A percentile compares a stretch with the other conserved stretches of the same genome.
These are phyloP conservation scores for Tolypeutes matacus DNA, from an alignment of 2,797 vertebrate species.

Conservation along the genomic window DNA sequence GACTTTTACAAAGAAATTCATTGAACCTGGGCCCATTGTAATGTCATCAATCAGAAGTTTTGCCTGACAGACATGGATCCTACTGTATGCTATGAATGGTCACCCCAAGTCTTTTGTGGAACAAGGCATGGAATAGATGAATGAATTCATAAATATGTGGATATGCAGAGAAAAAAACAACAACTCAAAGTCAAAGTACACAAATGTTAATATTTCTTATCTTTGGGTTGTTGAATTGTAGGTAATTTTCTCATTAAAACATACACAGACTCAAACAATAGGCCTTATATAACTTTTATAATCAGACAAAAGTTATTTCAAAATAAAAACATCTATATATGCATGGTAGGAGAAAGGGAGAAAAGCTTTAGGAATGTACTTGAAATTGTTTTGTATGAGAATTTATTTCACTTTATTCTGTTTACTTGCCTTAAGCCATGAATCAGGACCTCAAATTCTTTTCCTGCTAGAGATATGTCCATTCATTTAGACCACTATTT, in stretches of 20 bases:
- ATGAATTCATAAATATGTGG: not conserved
- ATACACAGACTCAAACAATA: not conserved
- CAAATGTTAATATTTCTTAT: constrained; percentile 41
- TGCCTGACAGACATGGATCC: not conserved
- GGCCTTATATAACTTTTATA: not conserved
- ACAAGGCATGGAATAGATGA: not conserved
- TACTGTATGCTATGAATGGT: not conserved
- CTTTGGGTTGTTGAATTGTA: not conserved
- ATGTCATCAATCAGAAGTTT: not conserved
- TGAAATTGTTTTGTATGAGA: constrained; percentile 32
- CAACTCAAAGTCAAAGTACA: not conserved
- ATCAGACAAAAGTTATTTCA: constrained; percentile 1
- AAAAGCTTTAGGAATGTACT: not conserved
- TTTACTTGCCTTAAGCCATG: constrained; percentile 47
- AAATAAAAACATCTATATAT: not conserved
- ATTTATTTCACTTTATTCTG: constrained; percentile 37
- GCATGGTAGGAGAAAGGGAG: constrained; percentile 4
- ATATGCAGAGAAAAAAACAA: not conserved
- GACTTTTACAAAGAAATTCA: not conserved
- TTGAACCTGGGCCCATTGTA: not conserved
- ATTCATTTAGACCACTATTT: not conserved
- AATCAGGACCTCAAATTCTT: constrained; percentile 24
- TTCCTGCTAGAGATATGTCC: constrained; percentile 12
- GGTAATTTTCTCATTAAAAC: not conserved
- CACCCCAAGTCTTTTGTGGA: not conserved